These are phyloP conservation scores for Brachyistius frenatus DNA, from an alignment of 2,113 vertebrate genomes.

Conservation along the genomic window DNA sequence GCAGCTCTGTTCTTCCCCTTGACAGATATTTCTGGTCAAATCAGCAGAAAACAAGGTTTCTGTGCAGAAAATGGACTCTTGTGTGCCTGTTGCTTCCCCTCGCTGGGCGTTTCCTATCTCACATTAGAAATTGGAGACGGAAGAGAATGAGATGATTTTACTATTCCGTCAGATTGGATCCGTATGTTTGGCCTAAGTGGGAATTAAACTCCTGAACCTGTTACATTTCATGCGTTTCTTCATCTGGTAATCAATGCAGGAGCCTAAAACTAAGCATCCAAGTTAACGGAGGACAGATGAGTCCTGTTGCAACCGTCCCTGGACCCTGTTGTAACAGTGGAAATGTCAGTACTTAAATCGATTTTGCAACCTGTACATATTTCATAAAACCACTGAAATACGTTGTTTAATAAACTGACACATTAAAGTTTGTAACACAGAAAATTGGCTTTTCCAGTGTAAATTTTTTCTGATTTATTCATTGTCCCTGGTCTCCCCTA, in stretches of 20 bases:
- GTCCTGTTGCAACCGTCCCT: too few relatives aligned
- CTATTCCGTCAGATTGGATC: not conserved
- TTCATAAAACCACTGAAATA: too few relatives aligned
- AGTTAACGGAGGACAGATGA: too few relatives aligned
- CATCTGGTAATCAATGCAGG: not conserved
- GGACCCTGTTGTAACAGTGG: too few relatives aligned
- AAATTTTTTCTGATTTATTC: too few relatives aligned
- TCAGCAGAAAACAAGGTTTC: conserved; percentile 36
- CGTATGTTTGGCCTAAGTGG: not conserved
- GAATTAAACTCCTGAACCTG: not conserved
- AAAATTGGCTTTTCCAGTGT: too few relatives aligned
- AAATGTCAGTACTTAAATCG: too few relatives aligned
- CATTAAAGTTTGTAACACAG: too few relatives aligned
- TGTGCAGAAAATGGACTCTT: not conserved
- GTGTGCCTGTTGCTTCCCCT: not conserved
- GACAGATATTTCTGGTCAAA: conserved; percentile 15
- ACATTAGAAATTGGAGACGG: not conserved
- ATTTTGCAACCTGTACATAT: too few relatives aligned
- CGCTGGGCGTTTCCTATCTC: not conserved
- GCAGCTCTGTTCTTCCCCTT: conserved; percentile 53
- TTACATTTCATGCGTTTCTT: not conserved
- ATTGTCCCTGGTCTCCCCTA: too few relatives aligned
- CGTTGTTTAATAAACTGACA: too few relatives aligned
- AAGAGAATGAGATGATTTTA: not conserved
- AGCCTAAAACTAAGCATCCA: not conserved